phyloP scores from a whole-genome alignment of 2,888 invertebrate genomes.

The Agonopterix arenella region DNA sequence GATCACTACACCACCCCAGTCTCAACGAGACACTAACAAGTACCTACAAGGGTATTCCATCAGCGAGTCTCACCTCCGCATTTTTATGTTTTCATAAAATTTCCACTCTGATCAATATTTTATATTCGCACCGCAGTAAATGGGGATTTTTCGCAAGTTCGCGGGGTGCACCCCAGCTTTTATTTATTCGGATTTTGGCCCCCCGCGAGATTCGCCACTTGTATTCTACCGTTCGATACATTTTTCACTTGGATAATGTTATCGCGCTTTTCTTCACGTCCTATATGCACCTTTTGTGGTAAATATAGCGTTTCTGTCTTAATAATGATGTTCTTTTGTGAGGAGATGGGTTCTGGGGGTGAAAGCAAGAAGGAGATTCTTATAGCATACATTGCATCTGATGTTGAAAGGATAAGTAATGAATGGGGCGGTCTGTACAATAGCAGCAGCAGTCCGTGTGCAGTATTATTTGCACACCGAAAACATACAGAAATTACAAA shows the following conservation, averaged over 20 bases:
- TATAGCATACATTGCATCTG: too few relatives aligned
- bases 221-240: constrained; percentile 48
- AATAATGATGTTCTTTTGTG: constrained; percentile 11
- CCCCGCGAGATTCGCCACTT: constrained; percentile 55
- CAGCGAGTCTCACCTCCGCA: constrained; percentile 52
- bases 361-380: too few relatives aligned
- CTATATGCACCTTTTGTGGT: constrained; percentile 25
- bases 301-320: constrained; percentile 20
- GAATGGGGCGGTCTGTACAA: too few relatives aligned
- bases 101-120: constrained; percentile 69
- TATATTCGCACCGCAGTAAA: constrained; percentile 58
- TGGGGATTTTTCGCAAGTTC: constrained; percentile 51
- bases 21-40: not conserved
- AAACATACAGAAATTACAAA: too few relatives aligned
- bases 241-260: constrained; percentile 63
- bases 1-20: too few relatives aligned
- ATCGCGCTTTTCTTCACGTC: constrained; percentile 43
- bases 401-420: too few relatives aligned
- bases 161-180: constrained; percentile 32
- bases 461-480: too few relatives aligned
- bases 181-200: constrained; percentile 52
- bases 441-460: too few relatives aligned
- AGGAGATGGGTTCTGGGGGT: not conserved
- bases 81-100: constrained; percentile 73
- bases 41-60: constrained; percentile 53